phyloP scores from a whole-genome alignment of 2,888 invertebrate species.

The Hyppa rectilinea region DNA sequence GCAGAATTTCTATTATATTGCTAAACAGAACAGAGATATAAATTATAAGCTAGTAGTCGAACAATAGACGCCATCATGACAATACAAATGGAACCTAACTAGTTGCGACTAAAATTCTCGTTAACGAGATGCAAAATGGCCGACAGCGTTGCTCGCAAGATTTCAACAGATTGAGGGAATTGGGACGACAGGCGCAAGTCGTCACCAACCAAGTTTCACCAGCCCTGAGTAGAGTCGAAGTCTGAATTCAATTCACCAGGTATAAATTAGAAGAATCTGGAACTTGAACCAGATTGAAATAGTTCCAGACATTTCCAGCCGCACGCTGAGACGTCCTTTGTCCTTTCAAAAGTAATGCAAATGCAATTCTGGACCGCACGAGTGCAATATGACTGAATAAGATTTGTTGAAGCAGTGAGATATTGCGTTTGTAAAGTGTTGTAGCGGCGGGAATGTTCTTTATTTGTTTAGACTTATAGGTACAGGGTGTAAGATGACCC shows the following conservation, averaged over 20 bases:
- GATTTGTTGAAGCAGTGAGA: conserved; percentile 27
- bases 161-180: conserved; percentile 60
- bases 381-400: conserved; percentile 29
- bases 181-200: conserved; percentile 54
- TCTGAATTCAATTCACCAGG: conserved; percentile 62
- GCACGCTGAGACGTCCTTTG: conserved; percentile 42
- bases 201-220: conserved; percentile 49
- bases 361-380: conserved; percentile 40
- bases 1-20: not conserved
- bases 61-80: conserved; percentile 11
- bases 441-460: conserved; percentile 4
- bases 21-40: not conserved
- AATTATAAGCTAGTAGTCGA: conserved; percentile 4
- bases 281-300: conserved; percentile 61
- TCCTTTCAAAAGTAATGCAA: conserved; percentile 51
- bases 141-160: conserved; percentile 28
- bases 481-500: too few species aligned
- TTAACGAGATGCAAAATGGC: conserved; percentile 65
- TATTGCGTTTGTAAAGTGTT: conserved; percentile 36
- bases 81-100: conserved; percentile 33
- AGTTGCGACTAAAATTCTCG: conserved; percentile 45
- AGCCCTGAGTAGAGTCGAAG: conserved; percentile 32
- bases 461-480: conserved; percentile 8
- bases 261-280: conserved; percentile 66
- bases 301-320: conserved; percentile 40